Percentiles rank a stretch among this genome's conserved stretches.
Conservation (phyloP, 64 coral and sea anemone species). For the Dendronephthya gigantea region DNA sequence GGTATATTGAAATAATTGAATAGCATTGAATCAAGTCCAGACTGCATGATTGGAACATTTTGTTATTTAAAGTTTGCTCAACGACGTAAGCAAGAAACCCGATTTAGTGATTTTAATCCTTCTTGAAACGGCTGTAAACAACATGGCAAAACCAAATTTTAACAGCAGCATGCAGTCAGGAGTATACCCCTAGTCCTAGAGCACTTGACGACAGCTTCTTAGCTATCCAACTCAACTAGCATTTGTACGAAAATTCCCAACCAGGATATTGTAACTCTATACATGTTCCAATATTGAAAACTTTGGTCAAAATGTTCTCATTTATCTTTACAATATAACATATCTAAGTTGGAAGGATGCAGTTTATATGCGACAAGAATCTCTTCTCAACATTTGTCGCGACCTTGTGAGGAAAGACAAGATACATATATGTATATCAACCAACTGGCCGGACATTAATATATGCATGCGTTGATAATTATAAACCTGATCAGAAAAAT, state of each 20-base stretch:
- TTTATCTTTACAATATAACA: constrained; percentile 41
- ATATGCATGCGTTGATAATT: constrained; percentile 45
- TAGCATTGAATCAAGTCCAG: too few relatives aligned
- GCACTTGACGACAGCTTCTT: constrained; percentile 45
- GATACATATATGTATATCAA: constrained; percentile 54
- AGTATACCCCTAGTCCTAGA: constrained; percentile 33
- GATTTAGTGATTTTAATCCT: constrained; percentile 46
- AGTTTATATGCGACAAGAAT: constrained; percentile 19
- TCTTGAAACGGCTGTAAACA: constrained; percentile 34
- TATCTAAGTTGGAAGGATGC: constrained; percentile 53
- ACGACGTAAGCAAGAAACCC: neutral
- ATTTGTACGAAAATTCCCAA: constrained; percentile 51
- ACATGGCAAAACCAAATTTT: neutral
- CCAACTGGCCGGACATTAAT: constrained; percentile 44
- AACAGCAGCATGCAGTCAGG: neutral
- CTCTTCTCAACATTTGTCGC: constrained; percentile 28
- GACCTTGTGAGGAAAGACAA: constrained; percentile 10
- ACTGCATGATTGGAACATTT: too few relatives aligned
- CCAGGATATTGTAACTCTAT: constrained; percentile 31
- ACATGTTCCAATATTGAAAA: constrained; percentile 55
- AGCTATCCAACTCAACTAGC: constrained; percentile 38
- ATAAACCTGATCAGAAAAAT: constrained; percentile 34
- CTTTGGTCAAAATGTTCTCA: constrained; percentile 39
- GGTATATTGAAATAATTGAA: too few relatives aligned
- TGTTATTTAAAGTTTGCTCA: too few relatives aligned